Base-by-base conservation (phyloP, 2,888 invertebrate species). In the Ctenicera cuprea region DNA sequence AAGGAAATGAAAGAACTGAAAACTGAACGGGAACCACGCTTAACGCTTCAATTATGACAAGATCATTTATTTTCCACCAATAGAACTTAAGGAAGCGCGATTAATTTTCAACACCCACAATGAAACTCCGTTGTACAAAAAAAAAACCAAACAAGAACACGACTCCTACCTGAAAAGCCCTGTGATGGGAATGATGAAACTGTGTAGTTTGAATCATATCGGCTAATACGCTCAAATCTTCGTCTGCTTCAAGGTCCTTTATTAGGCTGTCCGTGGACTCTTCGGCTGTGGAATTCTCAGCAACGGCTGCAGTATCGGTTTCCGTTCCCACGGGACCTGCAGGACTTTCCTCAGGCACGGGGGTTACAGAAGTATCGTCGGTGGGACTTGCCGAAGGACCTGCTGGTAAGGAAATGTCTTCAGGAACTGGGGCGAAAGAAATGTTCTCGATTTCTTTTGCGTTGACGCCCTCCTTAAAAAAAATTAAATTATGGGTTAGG, bases 151-250 rank as follows among this genome's bases (percentile, higher is more conserved):
- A 41, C 22, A 43, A 73, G 54, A 33, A 57, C 3, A 57, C 14
- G 26, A 33, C 14, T 12, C 37, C 59, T 86, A 94, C 94, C 91
- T 93, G 94, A 86, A 93, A 90, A 76, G 90, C 91, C 86, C 93
- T 91, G 83, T 92, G 88, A 81, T 89, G 89, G 80, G 89, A 88
- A 82, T 89, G 90, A 83, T 91, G 91, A 81, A 90, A 90, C 80
- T 90, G 91, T 77, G 91, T 89, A 77, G 91, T 90, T 86, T 91
- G 91, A 86, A 91, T 91, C 91, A 92, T 91, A 81, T 90, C 89
- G 83, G 87, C 87, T 82, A 89, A 83, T 54, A 88, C 84, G 80
- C 89, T 88, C 73, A 88, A 84, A 78, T 89, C 88, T 81, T 89
- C 88, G 83, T 85, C 86, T 68, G 85, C 81, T 64, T 83, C 83